phyloP scores from a whole-genome alignment of 2,113 vertebrate species.

The Acinonyx jubatus region DNA sequence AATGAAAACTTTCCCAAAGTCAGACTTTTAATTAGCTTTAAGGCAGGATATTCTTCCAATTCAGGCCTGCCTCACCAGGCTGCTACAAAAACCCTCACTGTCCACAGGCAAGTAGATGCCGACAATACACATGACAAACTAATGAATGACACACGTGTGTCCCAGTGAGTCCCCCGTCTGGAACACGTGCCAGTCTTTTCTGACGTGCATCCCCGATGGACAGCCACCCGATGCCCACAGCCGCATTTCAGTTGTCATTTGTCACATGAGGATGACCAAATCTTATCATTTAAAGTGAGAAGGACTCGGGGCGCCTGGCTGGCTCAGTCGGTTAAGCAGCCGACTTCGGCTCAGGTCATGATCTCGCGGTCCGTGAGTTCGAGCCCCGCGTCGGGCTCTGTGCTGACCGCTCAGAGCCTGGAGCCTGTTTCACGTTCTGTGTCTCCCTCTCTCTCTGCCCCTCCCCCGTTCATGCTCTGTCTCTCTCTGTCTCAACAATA shows the following conservation, averaged over 20 bases:
- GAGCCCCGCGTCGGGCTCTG: too few species aligned
- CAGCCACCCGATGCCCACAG: rapidly evolving
- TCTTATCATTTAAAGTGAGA: not conserved
- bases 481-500: too few species aligned
- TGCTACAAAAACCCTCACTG: not conserved
- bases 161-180: not conserved
- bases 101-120: rapidly evolving
- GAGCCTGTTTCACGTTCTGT: too few species aligned
- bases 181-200: not conserved
- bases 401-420: too few species aligned
- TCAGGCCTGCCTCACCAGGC: not conserved
- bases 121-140: rapidly evolving
- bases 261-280: not conserved
- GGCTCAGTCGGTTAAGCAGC: too few species aligned
- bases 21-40: not conserved
- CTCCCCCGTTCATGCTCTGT: too few species aligned
- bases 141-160: not conserved
- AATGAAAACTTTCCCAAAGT: not conserved
- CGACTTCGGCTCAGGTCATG: too few species aligned
- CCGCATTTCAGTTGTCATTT: not conserved
- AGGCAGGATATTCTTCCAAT: not conserved
- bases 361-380: too few species aligned
- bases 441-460: too few species aligned
- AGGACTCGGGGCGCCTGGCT: not conserved
- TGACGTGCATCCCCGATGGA: not conserved